phyloP scores from a whole-genome alignment of 2,888 invertebrate genomes.

The Furcula furcula region DNA sequence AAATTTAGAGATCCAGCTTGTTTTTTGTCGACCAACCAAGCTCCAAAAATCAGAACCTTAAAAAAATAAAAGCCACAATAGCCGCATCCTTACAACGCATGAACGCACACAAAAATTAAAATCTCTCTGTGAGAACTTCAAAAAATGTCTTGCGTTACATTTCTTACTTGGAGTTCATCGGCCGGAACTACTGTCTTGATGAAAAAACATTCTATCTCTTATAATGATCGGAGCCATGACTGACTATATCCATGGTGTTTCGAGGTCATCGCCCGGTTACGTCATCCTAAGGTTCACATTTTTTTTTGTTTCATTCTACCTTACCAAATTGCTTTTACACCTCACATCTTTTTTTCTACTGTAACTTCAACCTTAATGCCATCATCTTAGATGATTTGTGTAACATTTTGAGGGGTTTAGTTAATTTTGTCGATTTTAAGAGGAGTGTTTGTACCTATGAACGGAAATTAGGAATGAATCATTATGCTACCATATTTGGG shows the following conservation, averaged over 20 bases:
- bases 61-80: background rate
- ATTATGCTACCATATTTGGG: constrained; percentile 5
- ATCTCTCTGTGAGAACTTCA: background rate
- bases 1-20: too few relatives aligned
- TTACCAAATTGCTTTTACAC: constrained; percentile 35
- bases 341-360: constrained; percentile 19
- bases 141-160: background rate
- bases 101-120: background rate
- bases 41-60: background rate
- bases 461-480: constrained; percentile 8
- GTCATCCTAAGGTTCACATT: constrained; percentile 59
- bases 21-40: too few relatives aligned
- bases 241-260: constrained; percentile 48
- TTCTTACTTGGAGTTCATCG: constrained; percentile 5
- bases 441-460: constrained; percentile 9
- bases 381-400: background rate
- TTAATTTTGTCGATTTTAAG: constrained; percentile 5
- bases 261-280: constrained; percentile 61
- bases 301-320: constrained; percentile 49
- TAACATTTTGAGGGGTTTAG: background rate
- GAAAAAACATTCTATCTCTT: constrained; percentile 29
- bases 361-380: constrained; percentile 13
- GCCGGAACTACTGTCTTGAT: constrained; percentile 29
- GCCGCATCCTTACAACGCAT: background rate
- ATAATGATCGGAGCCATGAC: constrained; percentile 47